A percentile compares a stretch with the other conserved stretches of the same genome.
phyloP scores from a whole-genome alignment of 1,140 invertebrate species.

The Hyposmocoma kahamanoa region DNA sequence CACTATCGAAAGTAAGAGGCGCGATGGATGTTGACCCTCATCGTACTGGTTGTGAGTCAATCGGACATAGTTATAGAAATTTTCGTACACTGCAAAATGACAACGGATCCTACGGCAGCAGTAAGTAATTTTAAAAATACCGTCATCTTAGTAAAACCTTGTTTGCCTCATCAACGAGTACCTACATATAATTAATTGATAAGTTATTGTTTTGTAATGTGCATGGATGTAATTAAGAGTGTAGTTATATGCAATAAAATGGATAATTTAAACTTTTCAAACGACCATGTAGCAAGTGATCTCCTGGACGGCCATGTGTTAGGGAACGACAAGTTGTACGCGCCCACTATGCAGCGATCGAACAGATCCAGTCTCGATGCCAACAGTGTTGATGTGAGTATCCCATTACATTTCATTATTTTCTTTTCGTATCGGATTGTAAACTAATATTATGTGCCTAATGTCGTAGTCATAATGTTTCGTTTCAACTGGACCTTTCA shows the following conservation, averaged over 20 bases:
- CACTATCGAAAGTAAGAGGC: background rate
- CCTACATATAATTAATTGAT: constrained; percentile 28
- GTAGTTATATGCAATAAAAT: constrained; percentile 61
- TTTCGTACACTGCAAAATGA: constrained; percentile 48
- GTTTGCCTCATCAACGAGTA: constrained; percentile 14
- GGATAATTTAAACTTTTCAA: constrained; percentile 53
- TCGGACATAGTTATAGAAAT: background rate
- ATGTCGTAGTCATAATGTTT: too few relatives aligned
- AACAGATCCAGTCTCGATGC: constrained; percentile 56
- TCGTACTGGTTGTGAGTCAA: background rate
- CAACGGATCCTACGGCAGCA: constrained; percentile 54
- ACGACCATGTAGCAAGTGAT: constrained; percentile 60
- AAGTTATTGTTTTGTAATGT: constrained; percentile 55
- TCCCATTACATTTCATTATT: too few relatives aligned
- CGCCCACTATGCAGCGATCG: constrained; percentile 54
- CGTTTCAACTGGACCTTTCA: too few relatives aligned
- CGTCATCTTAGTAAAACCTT: constrained; percentile 28
- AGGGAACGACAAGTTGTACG: constrained; percentile 50
- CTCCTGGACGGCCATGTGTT: constrained; percentile 64
- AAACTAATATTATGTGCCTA: too few relatives aligned
- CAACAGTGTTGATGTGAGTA: constrained; percentile 68
- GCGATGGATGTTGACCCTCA: background rate
- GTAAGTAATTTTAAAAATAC: constrained; percentile 42
- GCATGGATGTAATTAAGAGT: constrained; percentile 43
- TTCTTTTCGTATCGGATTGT: too few relatives aligned